These are phyloP conservation scores for Drosophila bunnanda DNA, from an alignment of 2,888 invertebrate species.

Conservation along the genomic window DNA sequence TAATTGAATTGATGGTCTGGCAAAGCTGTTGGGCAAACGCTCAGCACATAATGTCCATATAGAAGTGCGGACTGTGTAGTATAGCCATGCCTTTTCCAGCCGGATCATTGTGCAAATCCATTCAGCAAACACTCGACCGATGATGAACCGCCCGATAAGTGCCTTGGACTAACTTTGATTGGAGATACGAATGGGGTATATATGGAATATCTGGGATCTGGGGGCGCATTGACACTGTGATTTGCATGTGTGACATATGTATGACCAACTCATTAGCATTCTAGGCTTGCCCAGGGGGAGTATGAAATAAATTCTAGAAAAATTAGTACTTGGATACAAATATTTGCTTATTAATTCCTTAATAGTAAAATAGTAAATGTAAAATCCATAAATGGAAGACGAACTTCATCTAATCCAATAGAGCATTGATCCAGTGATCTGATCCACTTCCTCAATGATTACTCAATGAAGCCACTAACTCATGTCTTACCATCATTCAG, in stretches of 20 bases:
- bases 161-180: constrained; percentile 42
- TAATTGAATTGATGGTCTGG: constrained; percentile 78
- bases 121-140: constrained; percentile 58
- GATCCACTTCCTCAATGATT: background rate
- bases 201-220: background rate
- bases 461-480: background rate
- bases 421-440: background rate
- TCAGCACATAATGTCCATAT: constrained; percentile 22
- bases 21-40: constrained; percentile 66
- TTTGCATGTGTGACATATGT: constrained; percentile 39
- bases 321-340: constrained; percentile 5
- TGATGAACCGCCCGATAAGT: constrained; percentile 44
- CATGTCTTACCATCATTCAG: constrained; percentile 76
- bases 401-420: too few species aligned
- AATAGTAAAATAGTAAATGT: background rate
- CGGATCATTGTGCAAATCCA: constrained; percentile 56
- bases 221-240: constrained; percentile 58
- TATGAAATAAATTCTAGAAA: constrained; percentile 2
- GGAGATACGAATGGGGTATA: constrained; percentile 6
- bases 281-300: background rate
- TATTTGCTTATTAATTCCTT: background rate
- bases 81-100: constrained; percentile 27
- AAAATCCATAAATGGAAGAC: too few species aligned
- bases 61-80: constrained; percentile 19
- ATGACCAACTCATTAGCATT: constrained; percentile 49